A percentile compares a stretch with the other conserved stretches of the same genome.
These are phyloP conservation scores for Mastomys natalensis DNA, from an alignment of 2,113 vertebrate species.

Conservation along the genomic window DNA sequence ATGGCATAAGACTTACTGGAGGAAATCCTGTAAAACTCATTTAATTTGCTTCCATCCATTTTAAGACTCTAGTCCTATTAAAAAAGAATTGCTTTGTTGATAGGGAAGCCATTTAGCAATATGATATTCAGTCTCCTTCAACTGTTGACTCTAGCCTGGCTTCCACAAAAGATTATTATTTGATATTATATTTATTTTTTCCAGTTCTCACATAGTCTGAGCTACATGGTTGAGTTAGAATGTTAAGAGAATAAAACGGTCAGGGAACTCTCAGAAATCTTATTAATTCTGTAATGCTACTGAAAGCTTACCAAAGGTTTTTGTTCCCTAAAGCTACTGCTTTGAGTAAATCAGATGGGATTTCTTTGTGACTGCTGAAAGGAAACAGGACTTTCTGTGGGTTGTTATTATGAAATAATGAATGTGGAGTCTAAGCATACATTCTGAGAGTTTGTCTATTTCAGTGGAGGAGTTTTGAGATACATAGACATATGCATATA, in stretches of 20 bases:
- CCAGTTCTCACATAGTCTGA: constrained; percentile 28
- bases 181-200: constrained; percentile 57
- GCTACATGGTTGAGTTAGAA: constrained; percentile 64
- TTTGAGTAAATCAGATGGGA: constrained; percentile 54
- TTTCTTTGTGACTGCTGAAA: constrained; percentile 49
- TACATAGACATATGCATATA: neutral
- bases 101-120: constrained; percentile 39
- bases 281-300: constrained; percentile 63
- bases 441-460: neutral
- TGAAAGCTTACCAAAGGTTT: constrained; percentile 61
- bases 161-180: constrained; percentile 56
- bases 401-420: constrained; percentile 46
- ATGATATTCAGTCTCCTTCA: constrained; percentile 66
- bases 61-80: constrained; percentile 60
- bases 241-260: constrained; percentile 61
- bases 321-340: constrained; percentile 64
- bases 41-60: constrained; percentile 70
- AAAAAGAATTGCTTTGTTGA: constrained; percentile 65
- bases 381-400: neutral
- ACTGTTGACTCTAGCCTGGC: constrained; percentile 29
- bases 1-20: constrained; percentile 55
- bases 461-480: neutral
- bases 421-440: neutral
- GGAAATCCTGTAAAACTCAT: constrained; percentile 64
- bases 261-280: constrained; percentile 61